Base-by-base conservation (phyloP, 1,140 invertebrate genomes). In the Plectrocnemia conspersa region DNA sequence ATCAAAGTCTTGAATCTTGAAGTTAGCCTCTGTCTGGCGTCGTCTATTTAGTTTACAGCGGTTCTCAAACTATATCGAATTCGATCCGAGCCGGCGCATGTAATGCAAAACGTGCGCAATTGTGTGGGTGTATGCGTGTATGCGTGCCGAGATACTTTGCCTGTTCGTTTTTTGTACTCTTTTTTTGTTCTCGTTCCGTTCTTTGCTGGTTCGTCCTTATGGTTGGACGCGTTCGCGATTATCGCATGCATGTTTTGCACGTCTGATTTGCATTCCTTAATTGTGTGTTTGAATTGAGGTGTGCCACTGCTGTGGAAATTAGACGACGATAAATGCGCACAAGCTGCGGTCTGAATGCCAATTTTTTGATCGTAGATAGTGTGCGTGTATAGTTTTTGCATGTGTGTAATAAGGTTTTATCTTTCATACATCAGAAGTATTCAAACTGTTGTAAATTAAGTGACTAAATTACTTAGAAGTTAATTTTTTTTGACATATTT, bases 251-350 rank as follows among this genome's bases (percentile, higher is more conserved):
- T 41, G 38, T 41, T 16, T 41, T 41, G 38, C 38, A 41, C 45
- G 27, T 47, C 45, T 47, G 15, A 47, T 47, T 47, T 47, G 45
- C 45, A 47, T 47, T 47, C 27, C 15, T 47, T 47, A 47, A 47
- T 47, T 47, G 45, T 47, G 5, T 47, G 45, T 21, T 24, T 24
- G 45, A 47, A n/a, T n/a, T n/a, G n/a, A n/a, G n/a, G n/a, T n/a
- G n/a, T n/a, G n/a, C n/a, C n/a, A n/a, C n/a, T n/a, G n/a, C n/a
- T n/a, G n/a, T n/a, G n/a, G n/a, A n/a, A n/a, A n/a, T n/a, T n/a
- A n/a, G n/a, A n/a, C n/a, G n/a, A n/a, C n/a, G n/a, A n/a, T n/a
- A n/a, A n/a, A n/a, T n/a, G n/a, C n/a, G n/a, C n/a, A n/a, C n/a
- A n/a, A n/a, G n/a, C n/a, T n/a, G n/a, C n/a, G n/a, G n/a, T n/a